These are phyloP conservation scores for Anagrus nilaparvatae DNA, from an alignment of 1,140 invertebrate genomes.

Conservation along the genomic window DNA sequence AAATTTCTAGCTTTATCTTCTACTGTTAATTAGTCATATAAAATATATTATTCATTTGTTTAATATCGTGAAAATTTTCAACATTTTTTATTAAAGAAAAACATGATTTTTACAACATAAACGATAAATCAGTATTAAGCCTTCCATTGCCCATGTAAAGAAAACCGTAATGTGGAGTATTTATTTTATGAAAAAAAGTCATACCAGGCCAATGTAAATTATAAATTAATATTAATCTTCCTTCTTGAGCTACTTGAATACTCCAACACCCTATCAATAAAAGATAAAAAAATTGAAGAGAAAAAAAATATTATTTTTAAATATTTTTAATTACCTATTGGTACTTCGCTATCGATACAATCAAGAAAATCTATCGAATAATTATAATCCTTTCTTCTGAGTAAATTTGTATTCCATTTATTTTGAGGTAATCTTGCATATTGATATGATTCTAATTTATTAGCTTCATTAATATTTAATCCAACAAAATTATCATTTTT, in stretches of 20 bases:
- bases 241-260: conserved; percentile 47
- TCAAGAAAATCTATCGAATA: conserved; percentile 69
- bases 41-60: too few relatives aligned
- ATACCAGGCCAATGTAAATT: conserved; percentile 67
- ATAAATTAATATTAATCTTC: conserved; percentile 49
- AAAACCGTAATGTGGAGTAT: conserved; percentile 55
- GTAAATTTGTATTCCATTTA: conserved; percentile 61
- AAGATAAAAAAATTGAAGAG: too few relatives aligned
- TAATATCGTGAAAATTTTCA: neutral
- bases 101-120: conserved; percentile 46
- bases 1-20: too few relatives aligned
- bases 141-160: conserved; percentile 62
- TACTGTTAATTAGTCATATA: too few relatives aligned
- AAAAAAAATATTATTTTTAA: neutral
- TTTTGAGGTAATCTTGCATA: conserved; percentile 54
- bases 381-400: conserved; percentile 62
- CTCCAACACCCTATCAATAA: conserved; percentile 47
- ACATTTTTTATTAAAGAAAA: too few relatives aligned
- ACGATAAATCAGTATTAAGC: conserved; percentile 62
- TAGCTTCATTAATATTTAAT: conserved; percentile 46
- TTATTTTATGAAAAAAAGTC: conserved; percentile 58
- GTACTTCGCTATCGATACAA: conserved; percentile 55
- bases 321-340: conserved; percentile 36
- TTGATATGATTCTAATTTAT: conserved; percentile 53
- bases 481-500: conserved; percentile 60